A percentile compares a stretch with the other conserved stretches of the same genome.
These are phyloP conservation scores for Parazoanthus swiftii DNA, from an alignment of 92 coral and sea anemone genomes.

Conservation along the genomic window DNA sequence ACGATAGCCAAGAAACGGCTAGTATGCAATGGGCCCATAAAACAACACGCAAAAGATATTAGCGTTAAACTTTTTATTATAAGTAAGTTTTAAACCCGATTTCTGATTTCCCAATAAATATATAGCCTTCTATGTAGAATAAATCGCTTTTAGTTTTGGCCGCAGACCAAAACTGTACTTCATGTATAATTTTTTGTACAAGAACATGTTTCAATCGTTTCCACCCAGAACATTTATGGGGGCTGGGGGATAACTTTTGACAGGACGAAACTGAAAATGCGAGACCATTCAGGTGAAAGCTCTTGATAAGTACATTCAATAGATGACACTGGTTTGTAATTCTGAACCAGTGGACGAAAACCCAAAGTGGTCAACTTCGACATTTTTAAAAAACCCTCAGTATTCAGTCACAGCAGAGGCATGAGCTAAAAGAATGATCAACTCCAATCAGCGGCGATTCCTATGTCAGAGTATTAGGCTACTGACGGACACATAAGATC, in stretches of 20 bases:
- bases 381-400: not conserved
- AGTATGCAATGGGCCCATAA: too few relatives aligned
- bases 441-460: not conserved
- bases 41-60: too few relatives aligned
- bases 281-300: not conserved
- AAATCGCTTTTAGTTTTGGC: not conserved
- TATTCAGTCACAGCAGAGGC: not conserved
- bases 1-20: too few relatives aligned
- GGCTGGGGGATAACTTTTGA: not conserved
- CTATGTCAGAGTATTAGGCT: not conserved
- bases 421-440: not conserved
- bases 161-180: not conserved
- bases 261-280: not conserved
- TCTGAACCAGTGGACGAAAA: too few relatives aligned
- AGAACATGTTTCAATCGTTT: not conserved
- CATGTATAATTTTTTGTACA: not conserved
- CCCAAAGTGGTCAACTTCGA: too few relatives aligned
- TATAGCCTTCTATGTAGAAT: not conserved
- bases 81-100: not conserved
- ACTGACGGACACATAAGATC: conserved; percentile 53
- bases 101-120: not conserved
- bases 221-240: too few relatives aligned
- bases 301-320: too few relatives aligned
- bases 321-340: too few relatives aligned
- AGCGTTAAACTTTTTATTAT: too few relatives aligned